A percentile compares a stretch with the other conserved stretches of the same genome.
These are phyloP conservation scores for Mormoops blainvillei DNA, from an alignment of 2,113 vertebrate species.

Conservation along the genomic window DNA sequence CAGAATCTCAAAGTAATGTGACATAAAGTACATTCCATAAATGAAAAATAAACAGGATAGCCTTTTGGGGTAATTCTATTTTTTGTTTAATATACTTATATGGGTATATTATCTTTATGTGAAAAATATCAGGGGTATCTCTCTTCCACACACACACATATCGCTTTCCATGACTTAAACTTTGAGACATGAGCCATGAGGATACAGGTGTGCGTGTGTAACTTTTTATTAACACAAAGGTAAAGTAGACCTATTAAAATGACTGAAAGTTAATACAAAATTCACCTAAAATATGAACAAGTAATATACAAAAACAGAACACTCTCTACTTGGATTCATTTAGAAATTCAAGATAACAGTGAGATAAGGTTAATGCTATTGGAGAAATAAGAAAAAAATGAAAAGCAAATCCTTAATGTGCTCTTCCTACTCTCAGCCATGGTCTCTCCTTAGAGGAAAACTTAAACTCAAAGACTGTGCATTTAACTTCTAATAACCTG, in stretches of 20 bases:
- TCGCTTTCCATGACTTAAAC: neutral
- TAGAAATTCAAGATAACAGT: neutral
- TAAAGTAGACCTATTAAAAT: neutral
- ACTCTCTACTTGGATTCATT: neutral
- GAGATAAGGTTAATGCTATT: neutral
- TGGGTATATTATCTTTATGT: neutral
- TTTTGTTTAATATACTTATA: neutral
- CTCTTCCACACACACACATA: fast-evolving
- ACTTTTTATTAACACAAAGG: neutral
- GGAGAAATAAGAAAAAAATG: neutral
- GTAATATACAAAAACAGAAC: neutral
- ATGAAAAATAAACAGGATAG: neutral
- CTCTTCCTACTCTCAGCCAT: neutral
- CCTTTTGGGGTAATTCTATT: neutral
- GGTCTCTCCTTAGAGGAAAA: neutral
- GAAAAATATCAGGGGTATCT: neutral
- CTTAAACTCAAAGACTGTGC: neutral
- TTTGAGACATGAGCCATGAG: neutral
- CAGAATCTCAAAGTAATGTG: neutral
- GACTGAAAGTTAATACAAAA: neutral
- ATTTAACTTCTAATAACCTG: neutral
- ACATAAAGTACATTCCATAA: neutral
- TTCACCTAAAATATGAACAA: neutral
- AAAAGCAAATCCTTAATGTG: neutral
- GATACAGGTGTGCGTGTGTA: neutral